Conservation (phyloP, 2,888 invertebrate species). For the Petrophora chlorosata region DNA sequence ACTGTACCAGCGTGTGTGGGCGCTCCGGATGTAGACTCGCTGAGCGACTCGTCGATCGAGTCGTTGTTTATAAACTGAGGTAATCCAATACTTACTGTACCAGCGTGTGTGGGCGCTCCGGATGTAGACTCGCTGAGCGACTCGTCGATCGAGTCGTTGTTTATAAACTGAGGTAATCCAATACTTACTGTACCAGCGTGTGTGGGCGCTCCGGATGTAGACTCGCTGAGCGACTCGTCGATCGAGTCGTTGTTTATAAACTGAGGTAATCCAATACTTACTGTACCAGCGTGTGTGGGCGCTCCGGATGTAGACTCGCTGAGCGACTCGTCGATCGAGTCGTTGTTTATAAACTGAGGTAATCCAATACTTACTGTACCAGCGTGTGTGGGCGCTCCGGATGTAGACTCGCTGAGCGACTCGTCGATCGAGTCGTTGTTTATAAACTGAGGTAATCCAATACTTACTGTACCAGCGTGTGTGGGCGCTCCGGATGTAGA, state of each 20-base stretch:
- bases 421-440: constrained; percentile 84
- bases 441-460: too few relatives aligned
- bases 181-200: constrained; percentile 64
- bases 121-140: constrained; percentile 84
- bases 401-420: constrained; percentile 83
- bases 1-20: constrained; percentile 66
- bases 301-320: constrained; percentile 84
- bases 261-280: too few relatives aligned
- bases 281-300: constrained; percentile 65
- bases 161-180: too few relatives aligned
- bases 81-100: too few relatives aligned
- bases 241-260: constrained; percentile 84
- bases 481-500: constrained; percentile 82
- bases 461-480: constrained; percentile 62
- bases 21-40: constrained; percentile 84
- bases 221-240: constrained; percentile 82
- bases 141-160: constrained; percentile 83
- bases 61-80: too few relatives aligned
- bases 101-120: constrained; percentile 74
- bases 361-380: too few relatives aligned
- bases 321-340: constrained; percentile 81
- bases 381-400: constrained; percentile 76
- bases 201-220: constrained; percentile 81
- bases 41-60: constrained; percentile 81
- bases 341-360: too few relatives aligned